Evolutionary conservation across 2,888 invertebrate species (phyloP).

Genomic region (Petrolisthes cinctipes): DNA sequence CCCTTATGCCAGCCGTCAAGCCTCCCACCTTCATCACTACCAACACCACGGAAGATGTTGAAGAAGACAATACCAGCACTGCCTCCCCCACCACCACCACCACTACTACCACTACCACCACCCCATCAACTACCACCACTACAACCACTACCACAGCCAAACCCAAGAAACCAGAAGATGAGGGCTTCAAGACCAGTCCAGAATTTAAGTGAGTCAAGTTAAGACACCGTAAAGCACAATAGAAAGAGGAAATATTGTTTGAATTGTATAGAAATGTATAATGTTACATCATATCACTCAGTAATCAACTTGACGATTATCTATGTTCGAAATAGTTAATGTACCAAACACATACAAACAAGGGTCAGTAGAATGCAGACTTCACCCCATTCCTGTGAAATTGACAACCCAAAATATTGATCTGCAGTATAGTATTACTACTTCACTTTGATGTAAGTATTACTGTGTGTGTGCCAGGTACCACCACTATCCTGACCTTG

Average conservation of each 20-base stretch:
- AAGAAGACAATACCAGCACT: neutral
- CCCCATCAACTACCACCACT: conserved; percentile 3
- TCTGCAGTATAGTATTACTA: conserved; percentile 12
- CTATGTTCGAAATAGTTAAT: neutral
- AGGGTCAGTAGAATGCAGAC: neutral
- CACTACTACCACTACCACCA: conserved; percentile 8
- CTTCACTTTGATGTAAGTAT: conserved; percentile 16
- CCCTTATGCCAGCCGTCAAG: too few species aligned
- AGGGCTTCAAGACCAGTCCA: conserved; percentile 58
- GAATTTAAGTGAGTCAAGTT: conserved; percentile 48
- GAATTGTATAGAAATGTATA: too few species aligned
- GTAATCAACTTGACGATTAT: neutral
- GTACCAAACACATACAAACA: conserved; percentile 1
- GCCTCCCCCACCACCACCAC: conserved; percentile 8
- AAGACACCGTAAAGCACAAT: too few species aligned
- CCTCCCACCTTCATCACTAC: neutral
- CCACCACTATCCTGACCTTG: conserved; percentile 84
- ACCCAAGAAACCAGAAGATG: conserved; percentile 48
- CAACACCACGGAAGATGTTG: conserved; percentile 1
- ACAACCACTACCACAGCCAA: conserved; percentile 34
- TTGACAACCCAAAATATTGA: conserved; percentile 68
- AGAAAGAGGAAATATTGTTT: too few species aligned
- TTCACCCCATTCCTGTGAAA: neutral
- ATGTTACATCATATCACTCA: neutral
- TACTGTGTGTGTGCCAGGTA: conserved; percentile 74